A percentile compares a stretch with the other conserved stretches of the same genome.
Evolutionary conservation across 2,888 invertebrate species (phyloP).

Genomic region (Pheosia gnoma): DNA sequence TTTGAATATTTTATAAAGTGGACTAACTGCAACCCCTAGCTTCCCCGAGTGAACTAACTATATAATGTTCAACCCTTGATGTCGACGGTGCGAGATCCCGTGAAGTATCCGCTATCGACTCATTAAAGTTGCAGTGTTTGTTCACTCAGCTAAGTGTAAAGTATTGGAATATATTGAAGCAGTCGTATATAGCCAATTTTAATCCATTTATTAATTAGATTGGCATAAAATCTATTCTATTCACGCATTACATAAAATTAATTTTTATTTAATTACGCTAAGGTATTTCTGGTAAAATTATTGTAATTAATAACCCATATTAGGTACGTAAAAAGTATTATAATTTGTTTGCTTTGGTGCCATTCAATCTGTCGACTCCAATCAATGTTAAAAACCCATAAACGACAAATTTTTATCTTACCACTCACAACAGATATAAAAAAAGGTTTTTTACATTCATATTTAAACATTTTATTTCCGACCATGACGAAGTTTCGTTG

Average conservation of each 20-base stretch:
- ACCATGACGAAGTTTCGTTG: constrained; percentile 64
- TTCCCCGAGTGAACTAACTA: constrained; percentile 47
- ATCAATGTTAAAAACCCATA: constrained; percentile 8
- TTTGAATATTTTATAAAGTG: constrained; percentile 62
- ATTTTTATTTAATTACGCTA: neutral
- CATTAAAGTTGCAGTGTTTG: constrained; percentile 54
- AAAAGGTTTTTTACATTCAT: constrained; percentile 22
- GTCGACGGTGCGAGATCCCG: constrained; percentile 41
- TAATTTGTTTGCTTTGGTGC: neutral
- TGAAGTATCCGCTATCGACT: constrained; percentile 39
- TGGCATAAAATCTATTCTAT: neutral
- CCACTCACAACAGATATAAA: constrained; percentile 17
- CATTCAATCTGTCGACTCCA: constrained; percentile 5
- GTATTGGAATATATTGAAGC: constrained; percentile 1
- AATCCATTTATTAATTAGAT: neutral
- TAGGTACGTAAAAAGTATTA: neutral
- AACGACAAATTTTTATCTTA: constrained; percentile 17
- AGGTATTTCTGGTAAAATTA: neutral
- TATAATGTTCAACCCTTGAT: constrained; percentile 59
- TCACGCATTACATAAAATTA: neutral
- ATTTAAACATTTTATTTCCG: constrained; percentile 45
- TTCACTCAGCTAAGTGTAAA: constrained; percentile 27
- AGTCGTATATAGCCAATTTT: too few species aligned
- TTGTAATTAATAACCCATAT: neutral
- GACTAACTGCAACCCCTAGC: constrained; percentile 45